These are phyloP conservation scores for Himalopsyche kuldschensis DNA, from an alignment of 2,888 invertebrate genomes.

Conservation along the genomic window DNA sequence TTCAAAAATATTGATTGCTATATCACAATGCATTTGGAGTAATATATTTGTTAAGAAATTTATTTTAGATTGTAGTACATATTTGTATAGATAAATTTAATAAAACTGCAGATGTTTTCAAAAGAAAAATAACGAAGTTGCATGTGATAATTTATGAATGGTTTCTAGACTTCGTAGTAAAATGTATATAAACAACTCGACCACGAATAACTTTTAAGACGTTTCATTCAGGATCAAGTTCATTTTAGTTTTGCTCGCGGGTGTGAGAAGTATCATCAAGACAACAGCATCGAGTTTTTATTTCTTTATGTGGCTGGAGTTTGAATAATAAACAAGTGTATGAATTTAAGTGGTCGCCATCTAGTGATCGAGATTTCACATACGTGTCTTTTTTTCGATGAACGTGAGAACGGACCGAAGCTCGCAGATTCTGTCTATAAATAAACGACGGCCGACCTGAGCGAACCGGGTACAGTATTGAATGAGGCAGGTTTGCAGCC, in stretches of 20 bases:
- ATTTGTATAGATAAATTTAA: too few relatives aligned
- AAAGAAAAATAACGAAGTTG: too few relatives aligned
- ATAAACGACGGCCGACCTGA: conserved; percentile 25
- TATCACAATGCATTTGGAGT: too few relatives aligned
- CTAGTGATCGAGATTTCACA: conserved; percentile 11
- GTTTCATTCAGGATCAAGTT: too few relatives aligned
- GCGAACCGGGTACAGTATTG: conserved; percentile 1
- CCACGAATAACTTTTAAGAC: too few relatives aligned
- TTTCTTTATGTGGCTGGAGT: neutral
- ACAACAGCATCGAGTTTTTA: neutral
- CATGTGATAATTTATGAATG: too few relatives aligned
- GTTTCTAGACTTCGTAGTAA: too few relatives aligned
- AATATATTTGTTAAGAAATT: too few relatives aligned
- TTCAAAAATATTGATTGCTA: too few relatives aligned
- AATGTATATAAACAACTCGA: too few relatives aligned
- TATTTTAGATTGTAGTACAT: too few relatives aligned
- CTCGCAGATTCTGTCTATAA: conserved; percentile 31
- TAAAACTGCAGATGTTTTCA: too few relatives aligned
- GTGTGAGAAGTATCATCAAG: neutral
- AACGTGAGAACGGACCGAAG: conserved; percentile 1
- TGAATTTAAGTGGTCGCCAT: neutral
- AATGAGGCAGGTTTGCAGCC: conserved; percentile 12
- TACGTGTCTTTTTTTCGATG: conserved; percentile 11
- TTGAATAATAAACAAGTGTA: neutral
- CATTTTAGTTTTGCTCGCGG: neutral